Evolutionary conservation across 1,140 invertebrate genomes (phyloP).

Genomic region (Cyrtorhinus lividipennis): DNA sequence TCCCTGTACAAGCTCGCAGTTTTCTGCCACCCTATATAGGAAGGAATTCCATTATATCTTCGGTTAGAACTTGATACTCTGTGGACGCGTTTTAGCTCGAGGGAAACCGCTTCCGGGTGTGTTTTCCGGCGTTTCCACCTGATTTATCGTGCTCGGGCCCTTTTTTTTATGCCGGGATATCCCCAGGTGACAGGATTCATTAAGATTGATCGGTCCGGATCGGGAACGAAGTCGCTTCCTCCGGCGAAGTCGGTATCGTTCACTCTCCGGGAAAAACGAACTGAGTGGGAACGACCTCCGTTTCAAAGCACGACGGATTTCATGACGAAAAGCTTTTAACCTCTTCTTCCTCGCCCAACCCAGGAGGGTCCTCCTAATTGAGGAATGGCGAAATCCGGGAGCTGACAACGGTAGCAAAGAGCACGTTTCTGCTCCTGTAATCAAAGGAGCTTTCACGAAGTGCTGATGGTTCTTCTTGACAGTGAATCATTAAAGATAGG

Average conservation of each 20-base stretch:
- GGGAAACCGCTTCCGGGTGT: no score
- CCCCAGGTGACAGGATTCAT: neutral
- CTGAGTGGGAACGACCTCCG: neutral
- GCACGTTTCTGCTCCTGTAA: neutral
- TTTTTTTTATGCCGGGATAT: no score
- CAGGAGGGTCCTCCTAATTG: neutral
- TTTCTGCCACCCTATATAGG: no score
- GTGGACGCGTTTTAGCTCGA: no score
- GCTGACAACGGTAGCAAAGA: neutral
- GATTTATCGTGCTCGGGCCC: no score
- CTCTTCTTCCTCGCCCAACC: neutral
- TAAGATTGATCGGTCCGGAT: neutral
- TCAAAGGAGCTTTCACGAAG: neutral
- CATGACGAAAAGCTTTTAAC: neutral
- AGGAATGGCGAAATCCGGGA: neutral
- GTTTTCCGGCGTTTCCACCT: no score
- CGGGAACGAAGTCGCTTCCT: neutral
- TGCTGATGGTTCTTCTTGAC: neutral
- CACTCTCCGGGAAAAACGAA: neutral
- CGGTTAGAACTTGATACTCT: no score
- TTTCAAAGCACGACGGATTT: neutral
- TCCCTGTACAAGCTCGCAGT: no score
- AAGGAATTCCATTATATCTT: no score
- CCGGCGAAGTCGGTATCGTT: neutral
- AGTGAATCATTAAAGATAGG: neutral